Conservation (phyloP, 1,140 invertebrate species). For the Radopholus similis region DNA sequence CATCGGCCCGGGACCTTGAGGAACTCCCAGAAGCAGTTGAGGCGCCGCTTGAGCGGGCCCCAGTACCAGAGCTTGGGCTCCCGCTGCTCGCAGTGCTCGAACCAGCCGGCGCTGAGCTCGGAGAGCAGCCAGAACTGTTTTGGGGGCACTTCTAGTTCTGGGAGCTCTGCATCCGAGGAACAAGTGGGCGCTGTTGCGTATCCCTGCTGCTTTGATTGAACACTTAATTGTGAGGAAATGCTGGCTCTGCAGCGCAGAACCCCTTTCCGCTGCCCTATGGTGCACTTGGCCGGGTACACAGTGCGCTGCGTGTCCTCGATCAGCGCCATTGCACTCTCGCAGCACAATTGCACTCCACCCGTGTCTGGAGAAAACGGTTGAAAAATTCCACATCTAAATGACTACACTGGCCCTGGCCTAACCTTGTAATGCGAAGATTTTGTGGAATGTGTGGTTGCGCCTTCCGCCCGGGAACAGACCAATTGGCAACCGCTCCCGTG, state of each 20-base stretch:
- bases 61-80: slow-evolving; percentile 38
- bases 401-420: background rate
- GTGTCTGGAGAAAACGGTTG: background rate
- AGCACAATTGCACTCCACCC: slow-evolving; percentile 23
- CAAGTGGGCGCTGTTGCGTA: no score
- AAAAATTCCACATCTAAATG: slow-evolving; percentile 3
- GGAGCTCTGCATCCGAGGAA: no score
- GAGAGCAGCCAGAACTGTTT: slow-evolving; percentile 25
- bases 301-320: slow-evolving; percentile 16
- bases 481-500: slow-evolving; percentile 13
- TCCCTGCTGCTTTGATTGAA: no score
- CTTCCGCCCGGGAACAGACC: slow-evolving; percentile 35
- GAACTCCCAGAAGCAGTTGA: slow-evolving; percentile 34
- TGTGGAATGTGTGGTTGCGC: slow-evolving; percentile 12
- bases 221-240: background rate
- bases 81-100: slow-evolving; percentile 39
- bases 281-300: slow-evolving; percentile 28
- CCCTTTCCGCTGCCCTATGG: background rate
- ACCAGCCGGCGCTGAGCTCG: slow-evolving; percentile 31
- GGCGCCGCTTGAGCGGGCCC: slow-evolving; percentile 9
- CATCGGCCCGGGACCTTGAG: slow-evolving; percentile 22
- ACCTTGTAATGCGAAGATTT: background rate
- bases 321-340: slow-evolving; percentile 40
- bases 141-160: no score
- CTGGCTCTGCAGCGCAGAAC: background rate